These are phyloP conservation scores for Eubucco bourcierii DNA, from an alignment of 2,113 vertebrate genomes.

Conservation along the genomic window DNA sequence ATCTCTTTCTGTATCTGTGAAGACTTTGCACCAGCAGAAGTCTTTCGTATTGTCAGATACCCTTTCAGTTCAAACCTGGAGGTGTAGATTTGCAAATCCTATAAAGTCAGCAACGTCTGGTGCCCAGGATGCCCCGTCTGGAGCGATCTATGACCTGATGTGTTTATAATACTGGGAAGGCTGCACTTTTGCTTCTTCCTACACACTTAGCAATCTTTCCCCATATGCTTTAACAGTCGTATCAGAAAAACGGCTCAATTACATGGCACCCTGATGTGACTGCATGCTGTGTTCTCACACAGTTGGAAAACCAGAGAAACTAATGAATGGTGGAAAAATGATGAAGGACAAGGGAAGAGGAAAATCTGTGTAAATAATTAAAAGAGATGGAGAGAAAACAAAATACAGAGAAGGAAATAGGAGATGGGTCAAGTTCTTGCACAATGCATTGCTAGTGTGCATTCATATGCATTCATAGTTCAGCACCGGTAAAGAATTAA, in stretches of 20 bases:
- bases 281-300: constrained; percentile 63
- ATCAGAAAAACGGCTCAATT: constrained; percentile 77
- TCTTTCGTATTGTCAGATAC: not conserved
- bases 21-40: not conserved
- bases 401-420: not conserved
- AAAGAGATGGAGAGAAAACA: not conserved
- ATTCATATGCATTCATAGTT: no score
- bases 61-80: not conserved
- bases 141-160: constrained; percentile 61
- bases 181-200: constrained; percentile 12
- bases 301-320: constrained; percentile 38
- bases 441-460: not conserved
- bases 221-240: constrained; percentile 69
- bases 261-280: constrained; percentile 74
- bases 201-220: constrained; percentile 53
- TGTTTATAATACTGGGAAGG: constrained; percentile 30
- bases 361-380: constrained; percentile 17
- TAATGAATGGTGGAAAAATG: constrained; percentile 46
- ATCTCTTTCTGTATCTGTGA: not conserved
- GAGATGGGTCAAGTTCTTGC: not conserved
- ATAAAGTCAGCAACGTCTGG: not conserved
- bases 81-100: not conserved
- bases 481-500: not conserved
- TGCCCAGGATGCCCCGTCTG: constrained; percentile 35
- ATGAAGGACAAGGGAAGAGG: constrained; percentile 12